Percentiles rank a stretch among this genome's conserved stretches.
Evolutionary conservation across 2,113 vertebrate genomes (phyloP).

Genomic region (Eulemur macaco): DNA sequence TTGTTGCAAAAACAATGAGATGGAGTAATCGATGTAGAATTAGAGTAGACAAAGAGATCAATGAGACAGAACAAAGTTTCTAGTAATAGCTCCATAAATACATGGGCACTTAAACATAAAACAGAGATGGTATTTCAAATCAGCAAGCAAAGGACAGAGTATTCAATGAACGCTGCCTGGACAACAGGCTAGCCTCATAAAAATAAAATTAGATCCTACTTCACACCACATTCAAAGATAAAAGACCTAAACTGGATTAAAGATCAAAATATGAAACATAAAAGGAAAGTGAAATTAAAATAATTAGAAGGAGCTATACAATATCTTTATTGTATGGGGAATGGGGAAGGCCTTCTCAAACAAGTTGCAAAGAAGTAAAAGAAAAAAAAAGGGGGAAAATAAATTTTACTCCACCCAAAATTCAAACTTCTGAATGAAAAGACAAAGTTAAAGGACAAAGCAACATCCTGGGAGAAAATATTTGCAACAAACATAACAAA

Average conservation of each 20-base stretch:
- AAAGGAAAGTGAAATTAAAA: conserved; percentile 5
- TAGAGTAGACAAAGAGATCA: conserved; percentile 13
- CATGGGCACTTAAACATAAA: not conserved
- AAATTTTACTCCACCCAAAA: not conserved
- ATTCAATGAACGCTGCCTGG: not conserved
- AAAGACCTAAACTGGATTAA: not conserved
- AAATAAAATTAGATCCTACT: not conserved
- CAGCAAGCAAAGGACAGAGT: not conserved
- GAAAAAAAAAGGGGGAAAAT: not conserved
- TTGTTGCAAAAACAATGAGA: conserved; percentile 37
- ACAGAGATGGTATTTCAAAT: not conserved
- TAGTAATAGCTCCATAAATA: conserved; percentile 25
- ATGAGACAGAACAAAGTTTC: conserved; percentile 2
- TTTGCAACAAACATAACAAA: not conserved
- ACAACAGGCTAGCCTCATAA: not conserved
- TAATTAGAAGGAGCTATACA: not conserved
- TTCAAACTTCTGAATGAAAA: conserved; percentile 11
- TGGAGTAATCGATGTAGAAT: not conserved
- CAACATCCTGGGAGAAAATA: not conserved
- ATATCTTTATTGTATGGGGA: not conserved
- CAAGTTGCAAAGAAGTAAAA: not conserved
- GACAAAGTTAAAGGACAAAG: not conserved
- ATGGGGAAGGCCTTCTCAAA: not conserved
- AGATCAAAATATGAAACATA: not conserved
- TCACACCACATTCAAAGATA: not conserved